Conservation (phyloP, 2,113 vertebrate genomes). For the Bucco capensis region DNA sequence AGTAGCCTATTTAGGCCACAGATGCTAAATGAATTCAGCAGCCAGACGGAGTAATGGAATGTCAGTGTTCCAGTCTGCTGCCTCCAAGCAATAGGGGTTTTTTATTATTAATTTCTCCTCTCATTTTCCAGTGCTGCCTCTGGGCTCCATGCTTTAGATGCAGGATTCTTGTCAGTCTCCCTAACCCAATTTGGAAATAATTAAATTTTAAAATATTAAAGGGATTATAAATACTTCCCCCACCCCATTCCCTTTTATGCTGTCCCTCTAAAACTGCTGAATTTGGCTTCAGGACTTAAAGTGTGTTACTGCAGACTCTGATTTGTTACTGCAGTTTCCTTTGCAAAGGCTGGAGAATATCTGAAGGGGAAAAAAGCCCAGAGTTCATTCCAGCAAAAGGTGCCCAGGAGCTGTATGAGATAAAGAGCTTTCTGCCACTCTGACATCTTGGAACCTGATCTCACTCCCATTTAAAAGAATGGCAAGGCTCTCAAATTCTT, state of each 20-base stretch:
- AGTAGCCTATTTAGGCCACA: conserved; percentile 72
- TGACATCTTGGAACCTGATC: conserved; percentile 23
- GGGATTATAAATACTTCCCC: conserved; percentile 65
- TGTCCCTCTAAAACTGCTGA: conserved; percentile 56
- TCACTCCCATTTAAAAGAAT: background rate
- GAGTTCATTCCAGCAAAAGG: conserved; percentile 47
- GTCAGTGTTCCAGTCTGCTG: conserved; percentile 75
- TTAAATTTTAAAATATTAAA: conserved; percentile 72
- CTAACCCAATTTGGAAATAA: conserved; percentile 72
- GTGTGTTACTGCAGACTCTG: conserved; percentile 34
- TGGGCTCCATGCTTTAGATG: conserved; percentile 65
- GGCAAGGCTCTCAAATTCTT: background rate
- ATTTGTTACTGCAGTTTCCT: conserved; percentile 57
- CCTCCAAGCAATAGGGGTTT: conserved; percentile 67
- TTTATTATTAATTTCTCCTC: conserved; percentile 72
- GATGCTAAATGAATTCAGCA: conserved; percentile 77
- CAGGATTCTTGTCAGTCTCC: conserved; percentile 58
- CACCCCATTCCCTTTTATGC: conserved; percentile 14
- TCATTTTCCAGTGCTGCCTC: conserved; percentile 70
- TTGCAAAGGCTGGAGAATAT: conserved; percentile 34
- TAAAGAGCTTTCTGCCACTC: conserved; percentile 11
- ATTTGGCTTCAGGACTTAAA: conserved; percentile 55
- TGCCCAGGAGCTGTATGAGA: background rate
- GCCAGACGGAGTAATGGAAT: conserved; percentile 75
- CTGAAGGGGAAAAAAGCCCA: conserved; percentile 25